A percentile compares a stretch with the other conserved stretches of the same genome.
Evolutionary conservation across 2,888 invertebrate genomes (phyloP).

Genomic region (Thalpophila matura): DNA sequence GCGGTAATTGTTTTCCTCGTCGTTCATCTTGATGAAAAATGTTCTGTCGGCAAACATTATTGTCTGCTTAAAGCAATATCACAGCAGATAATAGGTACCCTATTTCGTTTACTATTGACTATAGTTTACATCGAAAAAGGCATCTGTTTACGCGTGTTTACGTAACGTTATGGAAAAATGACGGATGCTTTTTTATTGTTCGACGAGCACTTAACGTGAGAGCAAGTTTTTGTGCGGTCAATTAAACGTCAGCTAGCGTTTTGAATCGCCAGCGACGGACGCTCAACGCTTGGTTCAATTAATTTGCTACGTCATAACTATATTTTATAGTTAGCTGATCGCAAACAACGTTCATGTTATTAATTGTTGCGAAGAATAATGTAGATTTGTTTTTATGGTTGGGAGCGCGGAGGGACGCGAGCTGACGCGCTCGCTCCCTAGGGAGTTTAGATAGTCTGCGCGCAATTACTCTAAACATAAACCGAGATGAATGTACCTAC

Average conservation of each 20-base stretch:
- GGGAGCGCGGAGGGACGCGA: conserved; percentile 34
- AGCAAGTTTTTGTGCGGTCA: conserved; percentile 15
- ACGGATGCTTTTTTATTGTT: conserved; percentile 13
- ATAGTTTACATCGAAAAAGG: conserved; percentile 16
- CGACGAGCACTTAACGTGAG: neutral
- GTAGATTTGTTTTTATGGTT: conserved; percentile 43
- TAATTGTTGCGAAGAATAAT: conserved; percentile 43
- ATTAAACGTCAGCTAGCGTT: conserved; percentile 21
- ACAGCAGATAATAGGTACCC: conserved; percentile 16
- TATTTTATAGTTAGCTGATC: conserved; percentile 1
- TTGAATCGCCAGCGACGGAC: conserved; percentile 8
- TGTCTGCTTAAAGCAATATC: conserved; percentile 25
- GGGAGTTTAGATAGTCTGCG: conserved; percentile 50
- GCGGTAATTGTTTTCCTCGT: conserved; percentile 20
- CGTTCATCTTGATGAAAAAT: conserved; percentile 36
- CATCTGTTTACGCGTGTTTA: conserved; percentile 1
- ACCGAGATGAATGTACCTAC: conserved; percentile 40
- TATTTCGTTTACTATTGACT: conserved; percentile 19
- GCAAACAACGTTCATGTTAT: conserved; percentile 25
- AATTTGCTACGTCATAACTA: conserved; percentile 21
- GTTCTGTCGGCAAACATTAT: conserved; percentile 16
- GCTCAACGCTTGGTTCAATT: conserved; percentile 20
- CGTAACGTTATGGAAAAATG: conserved; percentile 16
- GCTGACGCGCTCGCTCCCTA: conserved; percentile 24
- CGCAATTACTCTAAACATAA: conserved; percentile 58